Percentiles rank a stretch among this genome's conserved stretches.
Conservation (phyloP, 2,888 invertebrate species). For the Agrenia bidenticulata region DNA sequence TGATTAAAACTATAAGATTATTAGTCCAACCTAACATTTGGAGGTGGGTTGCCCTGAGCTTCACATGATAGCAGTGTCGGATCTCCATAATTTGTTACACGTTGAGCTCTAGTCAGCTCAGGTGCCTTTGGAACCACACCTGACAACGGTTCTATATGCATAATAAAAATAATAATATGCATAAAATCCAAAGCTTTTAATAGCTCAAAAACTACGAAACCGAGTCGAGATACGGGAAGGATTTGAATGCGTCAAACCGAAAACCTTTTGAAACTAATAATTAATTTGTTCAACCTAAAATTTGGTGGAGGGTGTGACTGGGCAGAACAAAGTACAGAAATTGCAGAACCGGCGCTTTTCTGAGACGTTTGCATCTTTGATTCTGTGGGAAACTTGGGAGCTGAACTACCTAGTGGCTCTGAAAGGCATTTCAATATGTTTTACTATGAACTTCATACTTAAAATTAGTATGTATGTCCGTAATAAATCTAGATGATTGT, state of each 20-base stretch:
- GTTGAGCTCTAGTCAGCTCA: slow-evolving; percentile 42
- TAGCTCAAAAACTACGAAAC: no score
- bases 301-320: slow-evolving; percentile 52
- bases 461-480: background rate
- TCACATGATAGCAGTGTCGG: slow-evolving; percentile 43
- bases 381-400: slow-evolving; percentile 65
- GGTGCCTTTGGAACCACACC: slow-evolving; percentile 50
- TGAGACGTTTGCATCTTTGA: slow-evolving; percentile 50
- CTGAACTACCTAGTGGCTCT: slow-evolving; percentile 10
- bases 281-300: slow-evolving; percentile 51
- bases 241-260: no score
- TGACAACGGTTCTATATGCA: slow-evolving; percentile 41
- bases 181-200: no score
- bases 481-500: background rate
- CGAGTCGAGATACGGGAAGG: slow-evolving; percentile 2
- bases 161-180: no score
- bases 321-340: slow-evolving; percentile 50
- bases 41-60: slow-evolving; percentile 41
- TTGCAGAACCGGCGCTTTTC: slow-evolving; percentile 26
- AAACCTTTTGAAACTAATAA: no score
- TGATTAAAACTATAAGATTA: background rate
- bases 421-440: background rate
- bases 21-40: slow-evolving; percentile 22
- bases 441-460: no score
- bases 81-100: slow-evolving; percentile 28